These are phyloP conservation scores for Onthophagus sagittarius DNA, from an alignment of 2,888 invertebrate genomes.

Conservation along the genomic window DNA sequence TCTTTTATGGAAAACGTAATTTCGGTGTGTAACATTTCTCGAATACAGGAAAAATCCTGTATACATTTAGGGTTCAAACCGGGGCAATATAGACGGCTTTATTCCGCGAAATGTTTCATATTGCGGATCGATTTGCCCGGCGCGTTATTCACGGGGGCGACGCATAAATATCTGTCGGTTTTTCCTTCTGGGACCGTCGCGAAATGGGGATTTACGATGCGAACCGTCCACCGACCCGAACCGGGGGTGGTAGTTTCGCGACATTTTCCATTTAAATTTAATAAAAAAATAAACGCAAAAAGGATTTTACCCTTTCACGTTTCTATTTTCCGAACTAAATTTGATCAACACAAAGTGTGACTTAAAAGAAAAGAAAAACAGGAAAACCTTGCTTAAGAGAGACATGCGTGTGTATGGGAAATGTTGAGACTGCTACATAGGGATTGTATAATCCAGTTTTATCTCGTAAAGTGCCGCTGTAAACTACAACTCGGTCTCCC, in stretches of 20 bases:
- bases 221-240: background rate
- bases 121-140: background rate
- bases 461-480: background rate
- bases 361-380: too few species aligned
- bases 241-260: background rate
- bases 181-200: background rate
- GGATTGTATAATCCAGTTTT: background rate
- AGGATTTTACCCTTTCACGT: background rate
- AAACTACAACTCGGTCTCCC: background rate
- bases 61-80: background rate
- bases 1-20: background rate
- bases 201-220: background rate
- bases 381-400: background rate
- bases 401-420: background rate
- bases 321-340: too few species aligned
- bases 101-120: background rate
- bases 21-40: background rate
- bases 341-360: too few species aligned
- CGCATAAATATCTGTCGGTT: background rate
- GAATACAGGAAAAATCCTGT: too few species aligned
- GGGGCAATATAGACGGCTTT: background rate
- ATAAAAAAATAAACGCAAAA: background rate
- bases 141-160: background rate
- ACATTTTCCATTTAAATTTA: background rate
- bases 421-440: background rate